These are phyloP conservation scores for Incurvaria masculella DNA, from an alignment of 2,888 invertebrate genomes.

Conservation along the genomic window DNA sequence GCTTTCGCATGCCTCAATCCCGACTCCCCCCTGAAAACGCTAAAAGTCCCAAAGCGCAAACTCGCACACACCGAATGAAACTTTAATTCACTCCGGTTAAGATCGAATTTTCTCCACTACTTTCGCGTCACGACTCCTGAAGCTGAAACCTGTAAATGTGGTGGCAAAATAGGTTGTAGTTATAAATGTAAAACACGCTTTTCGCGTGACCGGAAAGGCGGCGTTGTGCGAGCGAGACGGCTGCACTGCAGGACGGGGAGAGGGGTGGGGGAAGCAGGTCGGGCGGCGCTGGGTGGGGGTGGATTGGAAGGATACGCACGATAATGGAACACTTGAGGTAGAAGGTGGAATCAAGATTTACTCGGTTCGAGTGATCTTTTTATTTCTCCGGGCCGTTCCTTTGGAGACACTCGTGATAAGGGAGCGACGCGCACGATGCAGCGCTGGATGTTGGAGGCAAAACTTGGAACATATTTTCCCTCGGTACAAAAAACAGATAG, in stretches of 20 bases:
- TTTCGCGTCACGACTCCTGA: slow-evolving; percentile 22
- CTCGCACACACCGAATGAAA: slow-evolving; percentile 16
- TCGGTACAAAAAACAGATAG: no score
- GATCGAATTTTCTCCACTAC: slow-evolving; percentile 16
- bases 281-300: background rate
- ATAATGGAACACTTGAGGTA: background rate
- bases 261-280: slow-evolving; percentile 13
- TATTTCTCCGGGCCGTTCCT: background rate
- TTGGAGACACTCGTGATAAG: background rate
- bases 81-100: slow-evolving; percentile 20
- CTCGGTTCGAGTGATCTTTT: background rate
- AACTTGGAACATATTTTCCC: no score
- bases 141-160: slow-evolving; percentile 17
- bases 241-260: slow-evolving; percentile 17
- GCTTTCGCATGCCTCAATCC: slow-evolving; percentile 9
- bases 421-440: no score
- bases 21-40: slow-evolving; percentile 12
- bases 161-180: slow-evolving; percentile 32
- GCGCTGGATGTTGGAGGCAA: no score
- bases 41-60: background rate
- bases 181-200: slow-evolving; percentile 55
- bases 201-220: slow-evolving; percentile 23
- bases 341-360: no score
- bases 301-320: background rate
- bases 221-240: slow-evolving; percentile 18